These are phyloP conservation scores for Neoarius graeffei DNA, from an alignment of 2,113 vertebrate species.

Conservation along the genomic window DNA sequence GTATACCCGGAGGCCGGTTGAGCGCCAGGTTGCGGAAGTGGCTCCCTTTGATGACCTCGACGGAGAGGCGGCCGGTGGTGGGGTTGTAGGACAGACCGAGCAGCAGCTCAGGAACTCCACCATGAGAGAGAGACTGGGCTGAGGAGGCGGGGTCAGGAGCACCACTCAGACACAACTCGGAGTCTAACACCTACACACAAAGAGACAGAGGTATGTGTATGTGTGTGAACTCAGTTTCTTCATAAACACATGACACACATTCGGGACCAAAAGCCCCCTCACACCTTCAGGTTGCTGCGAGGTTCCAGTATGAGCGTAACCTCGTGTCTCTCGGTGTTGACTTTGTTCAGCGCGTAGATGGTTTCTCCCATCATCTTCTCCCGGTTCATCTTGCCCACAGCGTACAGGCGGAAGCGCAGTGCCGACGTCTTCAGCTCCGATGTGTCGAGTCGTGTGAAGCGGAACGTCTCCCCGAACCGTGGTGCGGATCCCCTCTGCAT, in stretches of 20 bases:
- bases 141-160: conserved; percentile 88
- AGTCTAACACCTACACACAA: conserved; percentile 80
- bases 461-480: conserved; percentile 84
- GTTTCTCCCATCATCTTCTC: conserved; percentile 96
- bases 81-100: conserved; percentile 91
- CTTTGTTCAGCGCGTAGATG: conserved; percentile 76
- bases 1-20: conserved; percentile 89
- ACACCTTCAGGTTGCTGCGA: conserved; percentile 80
- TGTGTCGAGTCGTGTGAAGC: conserved; percentile 80
- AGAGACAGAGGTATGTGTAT: conserved; percentile 54
- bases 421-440: conserved; percentile 77
- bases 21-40: conserved; percentile 93
- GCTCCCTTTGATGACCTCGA: conserved; percentile 97
- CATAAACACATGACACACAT: no score
- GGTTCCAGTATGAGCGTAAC: conserved; percentile 85
- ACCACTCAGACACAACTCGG: conserved; percentile 83
- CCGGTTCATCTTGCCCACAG: conserved; percentile 80
- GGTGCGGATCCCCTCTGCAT: conserved; percentile 82
- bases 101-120: conserved; percentile 90
- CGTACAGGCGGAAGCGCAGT: conserved; percentile 89
- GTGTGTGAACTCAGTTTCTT: background rate
- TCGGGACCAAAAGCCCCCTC: background rate
- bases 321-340: conserved; percentile 71
- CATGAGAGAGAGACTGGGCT: conserved; percentile 89
- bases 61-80: conserved; percentile 92